A percentile compares a stretch with the other conserved stretches of the same genome.
Conservation (phyloP, 2,888 invertebrate species). For the Brachyopa scutellaris region DNA sequence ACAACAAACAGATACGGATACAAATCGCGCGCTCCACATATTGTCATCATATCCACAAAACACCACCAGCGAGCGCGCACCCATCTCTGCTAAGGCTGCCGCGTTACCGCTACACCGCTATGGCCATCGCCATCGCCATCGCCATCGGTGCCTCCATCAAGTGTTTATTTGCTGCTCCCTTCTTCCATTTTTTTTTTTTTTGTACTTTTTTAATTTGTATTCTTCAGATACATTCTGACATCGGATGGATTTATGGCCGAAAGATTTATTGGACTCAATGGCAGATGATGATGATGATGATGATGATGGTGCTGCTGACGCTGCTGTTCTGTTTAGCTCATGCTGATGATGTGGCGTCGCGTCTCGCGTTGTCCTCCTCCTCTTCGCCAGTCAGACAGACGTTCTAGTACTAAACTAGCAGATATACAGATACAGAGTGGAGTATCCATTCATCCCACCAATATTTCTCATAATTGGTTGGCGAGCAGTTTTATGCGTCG, state of each 20-base stretch:
- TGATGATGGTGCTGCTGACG: slow-evolving; percentile 23
- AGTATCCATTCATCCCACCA: slow-evolving; percentile 42
- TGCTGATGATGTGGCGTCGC: slow-evolving; percentile 50
- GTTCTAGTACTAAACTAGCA: too few species aligned
- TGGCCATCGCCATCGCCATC: background rate
- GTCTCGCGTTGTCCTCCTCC: background rate
- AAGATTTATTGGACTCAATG: slow-evolving; percentile 72
- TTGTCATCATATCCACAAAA: slow-evolving; percentile 70
- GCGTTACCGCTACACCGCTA: background rate
- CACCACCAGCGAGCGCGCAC: slow-evolving; percentile 19
- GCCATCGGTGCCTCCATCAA: slow-evolving; percentile 57
- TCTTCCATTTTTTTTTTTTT: slow-evolving; percentile 34
- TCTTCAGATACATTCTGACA: slow-evolving; percentile 71
- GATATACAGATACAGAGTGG: too few species aligned
- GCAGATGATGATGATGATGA: slow-evolving; percentile 67
- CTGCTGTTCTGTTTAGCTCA: slow-evolving; percentile 15
- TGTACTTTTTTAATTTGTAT: slow-evolving; percentile 67
- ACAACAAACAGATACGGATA: slow-evolving; percentile 73
- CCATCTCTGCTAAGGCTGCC: too few species aligned
- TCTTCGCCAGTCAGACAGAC: background rate
- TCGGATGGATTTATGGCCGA: slow-evolving; percentile 71
- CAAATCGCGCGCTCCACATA: slow-evolving; percentile 71
- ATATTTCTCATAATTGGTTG: slow-evolving; percentile 61
- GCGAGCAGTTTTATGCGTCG: slow-evolving; percentile 15
- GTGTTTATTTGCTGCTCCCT: slow-evolving; percentile 64